phyloP scores from a whole-genome alignment of 2,113 vertebrate genomes.

The Pleuronectes platessa region DNA sequence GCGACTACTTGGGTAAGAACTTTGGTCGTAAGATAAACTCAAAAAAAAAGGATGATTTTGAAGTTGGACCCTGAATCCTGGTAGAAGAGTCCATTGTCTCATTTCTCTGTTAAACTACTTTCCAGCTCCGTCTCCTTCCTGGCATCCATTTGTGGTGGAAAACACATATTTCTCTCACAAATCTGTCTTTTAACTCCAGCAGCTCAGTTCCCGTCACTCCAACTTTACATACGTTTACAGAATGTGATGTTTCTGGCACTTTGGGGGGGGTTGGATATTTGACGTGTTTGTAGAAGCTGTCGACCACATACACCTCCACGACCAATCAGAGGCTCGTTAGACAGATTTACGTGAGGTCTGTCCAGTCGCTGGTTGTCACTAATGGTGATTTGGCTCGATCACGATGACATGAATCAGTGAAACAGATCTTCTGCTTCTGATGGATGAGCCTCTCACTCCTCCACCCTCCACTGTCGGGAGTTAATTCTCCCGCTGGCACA shows the following conservation, averaged over 20 bases:
- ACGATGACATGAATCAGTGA: too few species aligned
- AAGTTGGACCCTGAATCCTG: neutral
- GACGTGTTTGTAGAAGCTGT: too few species aligned
- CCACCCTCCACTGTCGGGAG: constrained; percentile 39
- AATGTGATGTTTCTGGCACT: neutral
- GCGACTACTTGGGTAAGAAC: neutral
- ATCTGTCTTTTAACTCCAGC: constrained; percentile 43
- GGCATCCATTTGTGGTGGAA: constrained; percentile 5
- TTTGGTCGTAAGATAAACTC: constrained; percentile 1
- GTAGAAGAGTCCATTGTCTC: neutral
- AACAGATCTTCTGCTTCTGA: constrained; percentile 34
- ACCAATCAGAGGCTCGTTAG: too few species aligned
- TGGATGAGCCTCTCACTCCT: constrained; percentile 17
- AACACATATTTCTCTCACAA: constrained; percentile 11
- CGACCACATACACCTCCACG: too few species aligned
- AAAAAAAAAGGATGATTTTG: neutral
- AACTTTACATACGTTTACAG: neutral
- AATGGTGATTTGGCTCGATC: too few species aligned
- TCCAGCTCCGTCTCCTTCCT: neutral
- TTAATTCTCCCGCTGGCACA: constrained; percentile 58
- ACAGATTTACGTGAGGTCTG: too few species aligned
- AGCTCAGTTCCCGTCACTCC: constrained; percentile 20
- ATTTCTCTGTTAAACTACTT: constrained; percentile 18
- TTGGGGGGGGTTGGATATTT: neutral
- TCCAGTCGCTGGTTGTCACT: too few species aligned